Evolutionary conservation across 1,140 invertebrate genomes (phyloP).

Genomic region (Halictus rubicundus): DNA sequence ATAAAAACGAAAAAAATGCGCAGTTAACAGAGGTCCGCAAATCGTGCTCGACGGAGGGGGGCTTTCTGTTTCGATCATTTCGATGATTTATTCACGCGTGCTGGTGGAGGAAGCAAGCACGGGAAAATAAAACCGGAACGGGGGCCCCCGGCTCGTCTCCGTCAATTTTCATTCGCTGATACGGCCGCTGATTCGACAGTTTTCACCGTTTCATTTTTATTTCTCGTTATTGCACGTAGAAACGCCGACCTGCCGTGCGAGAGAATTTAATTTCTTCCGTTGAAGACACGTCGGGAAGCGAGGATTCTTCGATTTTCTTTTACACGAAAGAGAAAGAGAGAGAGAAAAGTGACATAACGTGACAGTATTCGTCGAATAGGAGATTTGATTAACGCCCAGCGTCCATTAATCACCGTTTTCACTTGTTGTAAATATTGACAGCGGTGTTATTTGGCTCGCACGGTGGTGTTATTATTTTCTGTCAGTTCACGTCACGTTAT

Average conservation of each 20-base stretch:
- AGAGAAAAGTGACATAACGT: not conserved
- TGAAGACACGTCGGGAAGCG: not conserved
- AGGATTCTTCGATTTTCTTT: not conserved
- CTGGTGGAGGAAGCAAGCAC: not conserved
- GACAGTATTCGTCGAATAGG: not conserved
- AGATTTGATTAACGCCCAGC: not conserved
- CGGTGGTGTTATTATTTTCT: not conserved
- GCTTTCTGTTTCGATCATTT: constrained; percentile 11
- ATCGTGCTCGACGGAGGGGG: not conserved
- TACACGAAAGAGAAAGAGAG: not conserved
- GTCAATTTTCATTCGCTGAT: not conserved
- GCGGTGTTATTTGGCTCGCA: not conserved
- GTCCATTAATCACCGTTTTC: constrained; percentile 1
- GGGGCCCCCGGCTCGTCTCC: too few relatives aligned
- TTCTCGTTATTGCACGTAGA: not conserved
- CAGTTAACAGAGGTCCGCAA: constrained; percentile 10
- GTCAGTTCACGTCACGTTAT: not conserved
- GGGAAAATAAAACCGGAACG: not conserved
- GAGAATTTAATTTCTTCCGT: not conserved
- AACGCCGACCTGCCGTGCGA: too few relatives aligned
- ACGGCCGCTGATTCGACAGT: not conserved
- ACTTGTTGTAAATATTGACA: not conserved
- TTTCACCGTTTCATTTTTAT: not conserved
- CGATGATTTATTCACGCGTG: constrained; percentile 8
- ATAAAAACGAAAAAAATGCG: not conserved